Conservation (phyloP, 2,797 vertebrate genomes). For the Craterocephalus amniculus region DNA sequence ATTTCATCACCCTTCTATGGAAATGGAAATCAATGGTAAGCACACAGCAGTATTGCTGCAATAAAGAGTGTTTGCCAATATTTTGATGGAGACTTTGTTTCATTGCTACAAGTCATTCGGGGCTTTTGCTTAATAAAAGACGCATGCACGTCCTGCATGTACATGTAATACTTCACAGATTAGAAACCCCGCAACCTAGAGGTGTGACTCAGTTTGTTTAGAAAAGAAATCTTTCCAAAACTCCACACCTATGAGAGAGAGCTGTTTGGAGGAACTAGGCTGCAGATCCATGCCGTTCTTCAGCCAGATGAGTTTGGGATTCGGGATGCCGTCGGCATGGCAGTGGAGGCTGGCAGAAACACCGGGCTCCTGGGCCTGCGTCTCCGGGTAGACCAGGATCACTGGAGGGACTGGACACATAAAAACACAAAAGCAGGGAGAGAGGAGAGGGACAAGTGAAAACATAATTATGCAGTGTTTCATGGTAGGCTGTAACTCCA, state of each 20-base stretch:
- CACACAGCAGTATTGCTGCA: not conserved
- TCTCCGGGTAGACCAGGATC: constrained; percentile 95
- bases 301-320: constrained; percentile 93
- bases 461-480: constrained; percentile 70
- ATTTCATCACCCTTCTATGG: constrained; percentile 17
- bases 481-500: constrained; percentile 61
- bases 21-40: constrained; percentile 22
- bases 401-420: constrained; percentile 90
- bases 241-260: constrained; percentile 89
- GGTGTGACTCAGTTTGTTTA: constrained; percentile 12
- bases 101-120: not conserved
- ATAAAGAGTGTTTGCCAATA: constrained; percentile 11
- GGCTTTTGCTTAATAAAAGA: not conserved
- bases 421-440: constrained; percentile 53
- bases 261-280: constrained; percentile 88
- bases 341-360: constrained; percentile 91
- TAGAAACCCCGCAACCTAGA: not conserved
- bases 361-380: constrained; percentile 95
- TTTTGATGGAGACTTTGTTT: constrained; percentile 2
- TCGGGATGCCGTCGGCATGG: constrained; percentile 94
- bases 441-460: constrained; percentile 48
- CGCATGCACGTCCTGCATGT: not conserved
- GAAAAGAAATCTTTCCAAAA: not conserved
- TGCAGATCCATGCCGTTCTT: constrained; percentile 94
- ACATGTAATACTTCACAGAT: not conserved